phyloP scores from a whole-genome alignment of 1,140 invertebrate species.

The Leptinotarsa undecemlineata region DNA sequence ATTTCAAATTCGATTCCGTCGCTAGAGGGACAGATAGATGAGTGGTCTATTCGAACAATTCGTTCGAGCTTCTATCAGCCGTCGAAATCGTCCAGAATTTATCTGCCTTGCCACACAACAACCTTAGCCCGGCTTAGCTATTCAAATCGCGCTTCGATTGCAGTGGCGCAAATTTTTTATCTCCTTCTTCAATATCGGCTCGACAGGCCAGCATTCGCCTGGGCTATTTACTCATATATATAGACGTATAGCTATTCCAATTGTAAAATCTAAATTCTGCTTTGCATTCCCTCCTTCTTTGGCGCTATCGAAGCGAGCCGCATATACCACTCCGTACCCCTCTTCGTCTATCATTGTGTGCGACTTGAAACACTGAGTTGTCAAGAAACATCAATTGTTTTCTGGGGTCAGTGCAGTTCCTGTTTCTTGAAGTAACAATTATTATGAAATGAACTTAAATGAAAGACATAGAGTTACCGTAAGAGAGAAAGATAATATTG shows the following conservation, averaged over 20 bases:
- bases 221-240: constrained; percentile 49
- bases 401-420: neutral
- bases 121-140: constrained; percentile 54
- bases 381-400: neutral
- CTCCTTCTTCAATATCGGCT: constrained; percentile 35
- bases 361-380: constrained; percentile 10
- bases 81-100: constrained; percentile 45
- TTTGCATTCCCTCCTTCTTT: constrained; percentile 50
- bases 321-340: neutral
- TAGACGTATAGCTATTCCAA: constrained; percentile 53
- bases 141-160: constrained; percentile 56
- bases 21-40: constrained; percentile 55
- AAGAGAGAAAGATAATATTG: too few relatives aligned
- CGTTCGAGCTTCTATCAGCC: constrained; percentile 47
- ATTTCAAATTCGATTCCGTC: constrained; percentile 56
- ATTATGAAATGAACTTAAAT: too few relatives aligned
- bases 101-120: constrained; percentile 50
- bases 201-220: constrained; percentile 38
- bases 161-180: constrained; percentile 46
- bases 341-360: neutral
- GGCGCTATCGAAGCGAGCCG: neutral
- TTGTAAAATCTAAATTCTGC: constrained; percentile 54
- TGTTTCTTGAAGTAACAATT: neutral
- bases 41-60: constrained; percentile 52
- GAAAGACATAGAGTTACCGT: too few relatives aligned